Percentiles rank a stretch among this genome's conserved stretches.
These are phyloP conservation scores for Tillus elongatus DNA, from an alignment of 2,888 invertebrate species.

Conservation along the genomic window DNA sequence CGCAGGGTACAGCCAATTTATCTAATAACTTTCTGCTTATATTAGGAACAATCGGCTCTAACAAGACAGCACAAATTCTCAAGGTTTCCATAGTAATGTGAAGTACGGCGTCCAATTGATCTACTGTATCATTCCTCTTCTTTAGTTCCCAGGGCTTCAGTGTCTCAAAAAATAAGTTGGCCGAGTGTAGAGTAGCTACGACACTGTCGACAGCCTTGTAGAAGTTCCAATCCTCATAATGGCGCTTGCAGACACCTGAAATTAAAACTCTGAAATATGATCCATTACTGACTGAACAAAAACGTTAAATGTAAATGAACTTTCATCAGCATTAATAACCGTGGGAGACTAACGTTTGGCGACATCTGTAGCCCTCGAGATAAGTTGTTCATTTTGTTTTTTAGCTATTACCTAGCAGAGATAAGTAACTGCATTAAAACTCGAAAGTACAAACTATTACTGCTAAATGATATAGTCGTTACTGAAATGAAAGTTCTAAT, in stretches of 20 bases:
- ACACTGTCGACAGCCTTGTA: conserved; percentile 74
- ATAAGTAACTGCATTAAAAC: no score
- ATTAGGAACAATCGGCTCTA: conserved; percentile 80
- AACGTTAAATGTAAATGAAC: no score
- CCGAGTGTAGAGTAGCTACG: conserved; percentile 62
- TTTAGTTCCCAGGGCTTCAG: conserved; percentile 83
- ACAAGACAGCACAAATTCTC: conserved; percentile 66
- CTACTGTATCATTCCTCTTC: conserved; percentile 46
- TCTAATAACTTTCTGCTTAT: conserved; percentile 59
- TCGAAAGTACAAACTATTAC: no score
- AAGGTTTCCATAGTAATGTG: conserved; percentile 78
- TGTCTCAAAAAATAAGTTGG: conserved; percentile 80
- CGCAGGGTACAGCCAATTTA: conserved; percentile 48
- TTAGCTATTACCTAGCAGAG: no score
- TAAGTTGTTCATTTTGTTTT: no score
- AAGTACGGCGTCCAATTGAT: conserved; percentile 61
- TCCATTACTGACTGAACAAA: background rate
- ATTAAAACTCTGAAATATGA: no score
- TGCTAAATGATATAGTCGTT: no score
- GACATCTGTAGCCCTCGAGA: no score
- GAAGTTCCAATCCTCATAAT: conserved; percentile 69
- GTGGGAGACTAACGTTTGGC: no score
- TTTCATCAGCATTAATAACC: no score
- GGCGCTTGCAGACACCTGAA: conserved; percentile 53
- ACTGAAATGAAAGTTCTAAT: no score